Evolutionary conservation across 1,140 invertebrate genomes (phyloP), one percentile per base, ranked within the genome.

Genomic region (Branchinecta lindahli): DNA sequence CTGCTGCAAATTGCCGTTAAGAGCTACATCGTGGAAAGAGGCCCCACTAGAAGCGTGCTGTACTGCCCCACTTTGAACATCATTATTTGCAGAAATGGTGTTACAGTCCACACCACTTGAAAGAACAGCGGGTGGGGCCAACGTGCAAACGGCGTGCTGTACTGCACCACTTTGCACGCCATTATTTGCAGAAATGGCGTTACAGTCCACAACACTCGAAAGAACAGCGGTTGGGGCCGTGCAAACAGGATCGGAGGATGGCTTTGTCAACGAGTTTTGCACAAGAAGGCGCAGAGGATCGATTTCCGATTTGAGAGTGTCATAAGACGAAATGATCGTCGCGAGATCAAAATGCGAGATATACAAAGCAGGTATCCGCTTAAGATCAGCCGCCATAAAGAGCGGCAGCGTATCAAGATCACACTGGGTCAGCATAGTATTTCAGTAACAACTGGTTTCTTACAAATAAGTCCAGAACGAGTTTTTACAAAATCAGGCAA

Each of bases 141-240:
- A n/a, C 47, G n/a, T 52, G 47, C 47, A 52, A 52, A 52, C 47
- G n/a, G 47, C n/a, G n/a, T n/a, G n/a, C n/a, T 52, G 47, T 52
- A 52, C 47, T 52, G n/a, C 47, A 52, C 47, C 47, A 52, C 9
- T 52, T 52, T 52, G 47, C 47, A 52, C 47, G 47, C 47, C 47
- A 52, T n/a, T 9, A 52, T 52, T 52, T n/a, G 9, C 47, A 52
- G n/a, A 52, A 52, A 52, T n/a, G n/a, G 47, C 47, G n/a, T 52
- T 52, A 52, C 9, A 52, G 47, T 52, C 47, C n/a, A n/a, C 47
- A 52, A 52, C n/a, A 52, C 47, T 52, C 47, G 47, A 52, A 52
- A n/a, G 47, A 52, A 52, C 47, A 52, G 47, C 47, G 9, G 9
- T 9, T 52, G n/a, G 47, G 47, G 47, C 47, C 47, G n/a, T 52